phyloP scores from a whole-genome alignment of 2,113 vertebrate species.

The Oreochromis niloticus region DNA sequence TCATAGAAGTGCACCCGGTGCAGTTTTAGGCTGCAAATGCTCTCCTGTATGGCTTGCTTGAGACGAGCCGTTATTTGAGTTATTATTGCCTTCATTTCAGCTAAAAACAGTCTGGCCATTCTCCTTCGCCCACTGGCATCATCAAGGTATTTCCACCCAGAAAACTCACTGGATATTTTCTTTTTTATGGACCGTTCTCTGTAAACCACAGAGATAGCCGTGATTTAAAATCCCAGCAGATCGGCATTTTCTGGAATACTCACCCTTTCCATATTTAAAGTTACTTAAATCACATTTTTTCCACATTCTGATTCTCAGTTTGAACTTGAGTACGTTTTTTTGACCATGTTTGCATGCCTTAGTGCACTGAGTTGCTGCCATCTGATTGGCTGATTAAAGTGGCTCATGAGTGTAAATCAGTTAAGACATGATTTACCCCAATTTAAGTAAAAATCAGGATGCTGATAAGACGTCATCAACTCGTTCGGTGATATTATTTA shows the following conservation, averaged over 20 bases:
- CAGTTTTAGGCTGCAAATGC: not conserved
- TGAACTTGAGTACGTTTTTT: not conserved
- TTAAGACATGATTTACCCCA: not conserved
- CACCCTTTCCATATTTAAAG: not conserved
- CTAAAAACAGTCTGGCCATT: not conserved
- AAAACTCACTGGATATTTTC: not conserved
- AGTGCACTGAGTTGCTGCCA: not conserved
- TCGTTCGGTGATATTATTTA: not conserved
- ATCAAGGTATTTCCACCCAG: not conserved
- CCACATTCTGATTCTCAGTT: not conserved
- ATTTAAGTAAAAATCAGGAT: not conserved
- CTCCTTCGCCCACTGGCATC: not conserved
- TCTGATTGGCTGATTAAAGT: not conserved
- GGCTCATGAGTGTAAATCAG: not conserved
- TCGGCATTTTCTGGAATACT: not conserved
- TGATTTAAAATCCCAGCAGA: not conserved
- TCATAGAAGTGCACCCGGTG: not conserved
- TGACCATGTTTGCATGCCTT: not conserved
- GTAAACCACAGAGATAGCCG: not conserved
- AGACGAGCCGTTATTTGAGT: not conserved
- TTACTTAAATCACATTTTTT: not conserved
- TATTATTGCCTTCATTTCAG: not conserved
- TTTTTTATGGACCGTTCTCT: not conserved
- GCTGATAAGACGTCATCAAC: not conserved
- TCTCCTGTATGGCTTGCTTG: not conserved